Conservation (phyloP, 2,113 vertebrate species). For the Stictonetta naevosa region DNA sequence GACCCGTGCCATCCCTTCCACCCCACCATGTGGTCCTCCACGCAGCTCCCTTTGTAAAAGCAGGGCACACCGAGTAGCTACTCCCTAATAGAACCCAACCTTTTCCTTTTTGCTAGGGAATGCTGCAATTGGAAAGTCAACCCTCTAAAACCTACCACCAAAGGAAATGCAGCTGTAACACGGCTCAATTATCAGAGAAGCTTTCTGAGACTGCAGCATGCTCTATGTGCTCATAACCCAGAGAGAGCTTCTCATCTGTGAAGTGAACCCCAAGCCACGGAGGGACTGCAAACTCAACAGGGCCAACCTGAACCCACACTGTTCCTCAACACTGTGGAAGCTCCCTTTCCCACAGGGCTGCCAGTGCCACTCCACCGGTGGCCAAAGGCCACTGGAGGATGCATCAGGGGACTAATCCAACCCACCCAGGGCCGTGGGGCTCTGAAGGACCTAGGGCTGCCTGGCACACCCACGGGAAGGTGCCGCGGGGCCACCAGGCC, state of each 20-base stretch:
- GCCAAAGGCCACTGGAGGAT: not conserved
- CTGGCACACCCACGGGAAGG: no score
- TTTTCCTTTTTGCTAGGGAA: not conserved
- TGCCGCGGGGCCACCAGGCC: no score
- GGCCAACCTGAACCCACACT: not conserved
- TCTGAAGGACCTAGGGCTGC: not conserved
- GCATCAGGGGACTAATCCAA: accelerated
- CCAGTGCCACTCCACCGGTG: accelerated
- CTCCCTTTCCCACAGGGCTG: not conserved
- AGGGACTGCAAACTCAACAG: not conserved
- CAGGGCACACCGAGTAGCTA: accelerated
- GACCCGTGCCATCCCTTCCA: not conserved
- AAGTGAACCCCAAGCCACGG: not conserved
- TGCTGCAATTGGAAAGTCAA: not conserved
- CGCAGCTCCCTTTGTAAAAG: not conserved
- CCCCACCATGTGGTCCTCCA: accelerated
- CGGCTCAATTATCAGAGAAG: not conserved
- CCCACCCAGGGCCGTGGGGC: not conserved
- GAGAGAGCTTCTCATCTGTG: accelerated
- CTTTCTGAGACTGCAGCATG: accelerated
- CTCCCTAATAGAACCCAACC: not conserved
- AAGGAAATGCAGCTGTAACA: accelerated
- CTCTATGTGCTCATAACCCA: not conserved
- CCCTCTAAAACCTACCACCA: not conserved
- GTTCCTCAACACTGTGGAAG: not conserved